Evolutionary conservation across 2,797 vertebrate species (phyloP), one percentile per base, ranked within the genome.

Genomic region (Labroides dimidiatus): DNA sequence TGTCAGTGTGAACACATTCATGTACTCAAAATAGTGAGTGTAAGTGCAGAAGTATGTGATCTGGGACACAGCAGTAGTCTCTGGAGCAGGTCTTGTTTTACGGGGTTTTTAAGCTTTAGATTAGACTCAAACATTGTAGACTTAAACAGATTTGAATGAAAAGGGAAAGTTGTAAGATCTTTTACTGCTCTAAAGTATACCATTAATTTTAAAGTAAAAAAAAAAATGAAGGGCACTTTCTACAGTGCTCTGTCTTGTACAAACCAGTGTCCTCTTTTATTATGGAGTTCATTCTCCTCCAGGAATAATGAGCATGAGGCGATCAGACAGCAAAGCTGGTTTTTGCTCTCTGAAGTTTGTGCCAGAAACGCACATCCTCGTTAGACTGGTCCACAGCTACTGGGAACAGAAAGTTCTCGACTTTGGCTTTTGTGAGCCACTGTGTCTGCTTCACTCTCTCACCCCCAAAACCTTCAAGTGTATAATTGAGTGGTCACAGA

Each of bases 251-350:
- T 55, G 77, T 82, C 77, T 80, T 53, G 69, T 69, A 39, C 64
- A 69, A 80, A 79, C 84, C 80, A 77, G 73, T 61, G 73, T 78
- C 64, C 69, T 72, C 74, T 84, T 72, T 73, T 80, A 75, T 87
- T 82, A 68, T 77, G 64, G 64, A 74, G 69, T 36, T 30, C 45
- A 75, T 75, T 80, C 57, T 85, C 78, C 68, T 74, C 24, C 5
- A 74, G 74, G 78, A 89, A 78, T 89, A 91, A 89, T 86, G 85
- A 87, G 83, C 82, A 82, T 68, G 79, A 87, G 80, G 63, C 77
- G 67, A 86, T 90, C 82, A 85, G 80, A 88, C 78, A 77, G 81
- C 73, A 81, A 82, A 85, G 81, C 80, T 76, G 78, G 72, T 69
- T 83, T n/a, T 77, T 41, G 3, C 67, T 52, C 68, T 88, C 80